Base-by-base conservation (phyloP, 1,140 invertebrate genomes). In the Leptopilina boulardi region DNA sequence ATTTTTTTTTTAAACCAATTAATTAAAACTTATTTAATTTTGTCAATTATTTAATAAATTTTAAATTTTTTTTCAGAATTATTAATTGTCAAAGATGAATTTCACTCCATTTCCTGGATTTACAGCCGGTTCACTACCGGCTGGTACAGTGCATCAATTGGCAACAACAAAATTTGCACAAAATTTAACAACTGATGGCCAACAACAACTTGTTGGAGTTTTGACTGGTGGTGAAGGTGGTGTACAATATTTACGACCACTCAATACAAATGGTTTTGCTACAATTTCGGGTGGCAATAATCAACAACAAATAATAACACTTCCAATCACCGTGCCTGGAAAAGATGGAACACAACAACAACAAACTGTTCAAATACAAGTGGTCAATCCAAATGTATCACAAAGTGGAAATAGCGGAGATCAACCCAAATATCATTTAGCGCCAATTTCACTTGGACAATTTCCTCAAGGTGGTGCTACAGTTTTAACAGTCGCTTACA, bases 321-420 rank as follows among this genome's bases (percentile, higher is more conserved):
- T 96, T 82, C 95, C 95, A 9, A 95, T 96, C 75, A 93, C 94
- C 1, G 92, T 96, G 84, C 94, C 94, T 8, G 94, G 94, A 3
- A 96, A 96, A 84, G 94, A 95, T 84, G 95, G 94, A 88, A 92
- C 90, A 71, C 88, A 91, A 70, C 94, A 94, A 19, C 94, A 95
- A 83, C 94, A 95, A 80, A 95, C 94, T 9, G 93, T 96, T 15
- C 95, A 96, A 87, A 96, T 96, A 66, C 95, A 95, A 87, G 95
- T 96, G 51, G 91, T 95, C 8, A 93, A 92, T 83, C 94, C 94
- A 1, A 93, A 91, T 71, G 86, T 93, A 4, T 84, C 88, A 0
- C 89, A 89, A 73, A 86, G 87, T 73, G 92, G 89, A 84, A 92
- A 89, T 86, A 92, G 82, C 59, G 85, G 89, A 2, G 92, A 93